Evolutionary conservation across 2,113 vertebrate genomes (phyloP).

Genomic region (Microcebus griseorufus): DNA sequence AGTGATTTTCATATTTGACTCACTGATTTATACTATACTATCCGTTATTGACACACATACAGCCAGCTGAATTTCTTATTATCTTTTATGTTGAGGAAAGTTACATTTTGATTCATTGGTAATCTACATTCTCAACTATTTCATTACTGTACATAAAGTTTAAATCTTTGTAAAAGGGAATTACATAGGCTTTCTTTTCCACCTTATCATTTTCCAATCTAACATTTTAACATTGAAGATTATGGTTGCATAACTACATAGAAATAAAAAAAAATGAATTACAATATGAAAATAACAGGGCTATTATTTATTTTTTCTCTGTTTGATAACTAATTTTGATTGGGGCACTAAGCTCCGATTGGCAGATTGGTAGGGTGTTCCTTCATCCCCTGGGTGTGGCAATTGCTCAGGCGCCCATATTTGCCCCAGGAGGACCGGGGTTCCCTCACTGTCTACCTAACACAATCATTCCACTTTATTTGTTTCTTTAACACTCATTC

Average conservation of each 20-base stretch:
- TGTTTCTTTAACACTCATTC: neutral
- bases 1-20: neutral
- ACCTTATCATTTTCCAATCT: neutral
- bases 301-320: neutral
- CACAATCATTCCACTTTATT: neutral
- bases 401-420: too few species aligned
- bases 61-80: neutral
- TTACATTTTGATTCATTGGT: constrained; percentile 16
- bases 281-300: neutral
- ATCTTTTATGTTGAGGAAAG: neutral
- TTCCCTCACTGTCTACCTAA: too few species aligned
- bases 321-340: neutral
- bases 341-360: too few species aligned
- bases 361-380: too few species aligned
- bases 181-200: neutral
- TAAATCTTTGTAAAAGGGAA: neutral
- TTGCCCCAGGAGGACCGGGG: too few species aligned
- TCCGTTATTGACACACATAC: neutral
- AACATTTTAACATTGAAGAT: neutral
- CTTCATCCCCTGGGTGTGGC: too few species aligned
- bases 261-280: neutral
- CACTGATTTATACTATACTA: neutral
- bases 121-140: neutral
- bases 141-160: neutral
- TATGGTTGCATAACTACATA: neutral